Evolutionary conservation across 1,140 invertebrate species (phyloP).

Genomic region (Temnothorax longispinosus): DNA sequence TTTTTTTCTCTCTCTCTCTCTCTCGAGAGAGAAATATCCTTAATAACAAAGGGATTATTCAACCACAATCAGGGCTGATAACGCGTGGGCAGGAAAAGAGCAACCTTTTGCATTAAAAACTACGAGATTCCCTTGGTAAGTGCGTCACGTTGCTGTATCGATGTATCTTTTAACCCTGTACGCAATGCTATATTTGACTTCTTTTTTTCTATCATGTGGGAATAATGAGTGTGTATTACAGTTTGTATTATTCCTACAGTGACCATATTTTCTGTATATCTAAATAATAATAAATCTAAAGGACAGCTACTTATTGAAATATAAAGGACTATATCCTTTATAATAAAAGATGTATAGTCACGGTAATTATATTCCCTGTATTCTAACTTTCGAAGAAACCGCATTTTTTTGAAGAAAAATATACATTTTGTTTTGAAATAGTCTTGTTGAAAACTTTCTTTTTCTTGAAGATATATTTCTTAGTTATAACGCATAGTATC

Average conservation of each 20-base stretch:
- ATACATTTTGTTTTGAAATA: background rate
- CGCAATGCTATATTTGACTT: background rate
- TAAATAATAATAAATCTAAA: no score
- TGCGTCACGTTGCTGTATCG: background rate
- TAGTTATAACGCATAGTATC: background rate
- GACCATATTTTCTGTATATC: no score
- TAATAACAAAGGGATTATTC: constrained; percentile 24
- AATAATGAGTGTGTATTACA: background rate
- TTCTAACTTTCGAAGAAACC: background rate
- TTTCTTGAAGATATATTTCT: background rate
- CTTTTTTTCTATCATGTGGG: background rate
- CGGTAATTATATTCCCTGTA: no score
- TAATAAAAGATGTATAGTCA: no score
- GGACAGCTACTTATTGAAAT: no score
- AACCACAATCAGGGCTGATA: constrained; percentile 1
- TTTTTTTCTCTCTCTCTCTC: background rate
- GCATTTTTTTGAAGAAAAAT: background rate
- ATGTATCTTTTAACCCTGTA: background rate
- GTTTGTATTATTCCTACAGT: background rate
- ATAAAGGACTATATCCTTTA: no score
- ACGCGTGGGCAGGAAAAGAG: background rate
- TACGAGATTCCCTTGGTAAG: background rate
- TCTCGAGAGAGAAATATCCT: background rate
- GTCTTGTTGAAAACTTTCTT: background rate
- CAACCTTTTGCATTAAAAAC: constrained; percentile 15